Evolutionary conservation across 1,140 invertebrate species (phyloP), one percentile per base, ranked within the genome.

Genomic region (Bombus ignitus): DNA sequence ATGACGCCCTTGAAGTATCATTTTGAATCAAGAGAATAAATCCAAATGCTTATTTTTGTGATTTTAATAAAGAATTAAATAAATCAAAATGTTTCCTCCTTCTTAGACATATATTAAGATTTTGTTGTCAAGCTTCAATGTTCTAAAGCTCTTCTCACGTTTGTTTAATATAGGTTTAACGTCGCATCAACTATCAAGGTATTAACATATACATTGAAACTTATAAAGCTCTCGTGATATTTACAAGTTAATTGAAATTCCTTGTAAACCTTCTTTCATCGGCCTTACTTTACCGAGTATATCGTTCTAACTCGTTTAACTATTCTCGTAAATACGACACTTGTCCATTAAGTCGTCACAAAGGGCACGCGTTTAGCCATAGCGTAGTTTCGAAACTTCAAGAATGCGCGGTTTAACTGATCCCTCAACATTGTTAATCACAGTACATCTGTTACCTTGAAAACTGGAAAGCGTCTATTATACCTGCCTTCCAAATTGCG

Each of bases 311-410:
- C 28, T 62, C 28, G 28, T 28, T 39, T 37, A 78, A 78, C 76
- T 78, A 78, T 65, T 42, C 22, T 32, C 15, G 35, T n/a, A 76
- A 76, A 75, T 59, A 65, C 57, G 57, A 77, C 76, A 66, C 39
- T 79, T 79, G 42, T 66, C 77, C 39, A 79, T 79, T 79, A 66
- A 68, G 42, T 79, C 59, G n/a, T 47, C n/a, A 35, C 59, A 78
- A 78, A 66, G 37, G 28, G 35, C 57, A 3, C 18, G 15, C 1
- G 62, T 66, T 76, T 25, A 42, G 18, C 18, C 42, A 32, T 35
- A 53, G 44, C 35, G 53, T n/a, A 59, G 74, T 76, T 59, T 22
- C 35, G 53, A 76, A 76, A 79, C 39, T 79, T 35, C 39, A 79
- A 66, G 77, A 79, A 79, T 79, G 39, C 42, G 77, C 22, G 39